Evolutionary conservation across 2,797 vertebrate species (phyloP), one percentile per base, ranked within the genome.

Genomic region (Enteromius argenteus): DNA sequence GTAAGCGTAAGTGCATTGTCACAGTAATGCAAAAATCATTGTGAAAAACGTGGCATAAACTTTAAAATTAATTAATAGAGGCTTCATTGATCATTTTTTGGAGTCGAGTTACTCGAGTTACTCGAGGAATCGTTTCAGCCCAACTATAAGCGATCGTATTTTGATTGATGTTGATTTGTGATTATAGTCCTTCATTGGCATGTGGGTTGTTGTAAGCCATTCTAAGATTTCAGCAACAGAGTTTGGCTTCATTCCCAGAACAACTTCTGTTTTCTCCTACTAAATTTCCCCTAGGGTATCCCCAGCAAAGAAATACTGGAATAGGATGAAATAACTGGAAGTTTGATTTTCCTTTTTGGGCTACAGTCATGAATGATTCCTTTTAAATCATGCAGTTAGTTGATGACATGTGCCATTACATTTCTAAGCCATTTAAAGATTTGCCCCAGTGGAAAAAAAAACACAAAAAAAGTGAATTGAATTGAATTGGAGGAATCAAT

Each of bases 231-330:
- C 68, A 89, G 87, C 90, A 79, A 71, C 19, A 89, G 60, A 87
- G 88, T 42, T 90, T 94, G 93, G 92, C 92, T 71, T 27, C 83
- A 84, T 89, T 94, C 93, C 92, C 91, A 91, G 92, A 92, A 89
- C 80, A 73, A 87, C 75, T 88, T 83, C 90, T 87, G 87, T 89
- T 85, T 85, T 86, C 21, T 79, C 81, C 84, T 64, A 53, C 86
- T 83, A 23, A 46, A 78, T 51, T 56, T 7, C 10, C 35, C 13
- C 49, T 75, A 91, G 86, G 79, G 78, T 79, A 66, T 79, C 84
- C 87, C 85, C 77, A 87, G 79, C 80, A 84, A 90, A 83, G 81
- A 87, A 85, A 89, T 91, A 85, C 91, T 88, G 1, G 88, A 88
- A 80, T 44, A 27, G 85, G 89, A 89, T 90, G 86, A 90, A 90